Base-by-base conservation (phyloP, 2,888 invertebrate genomes). In the Cataglyphis rosenhaueri region DNA sequence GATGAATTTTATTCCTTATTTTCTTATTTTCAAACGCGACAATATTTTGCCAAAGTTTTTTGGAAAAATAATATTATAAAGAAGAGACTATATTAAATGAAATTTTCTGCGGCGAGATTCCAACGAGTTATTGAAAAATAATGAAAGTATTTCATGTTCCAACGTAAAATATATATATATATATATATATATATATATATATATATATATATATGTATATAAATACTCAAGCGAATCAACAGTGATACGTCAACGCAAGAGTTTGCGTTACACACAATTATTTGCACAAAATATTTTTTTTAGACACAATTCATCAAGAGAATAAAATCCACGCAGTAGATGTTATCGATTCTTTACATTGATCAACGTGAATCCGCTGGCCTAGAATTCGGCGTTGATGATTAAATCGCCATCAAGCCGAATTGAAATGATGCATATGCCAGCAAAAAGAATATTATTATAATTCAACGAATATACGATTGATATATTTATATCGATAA, bases 331-430 rank as follows among this genome's bases (percentile, higher is more conserved):
- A 48, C 6, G 3, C 64, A 2, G 5, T 29, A 6, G 8, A 38
- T 15, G 9, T 74, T 61, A 8, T 15, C 3, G 21, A 15, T 44
- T 15, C 2, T 41, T 73, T 44, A 41, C 10, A 10, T 52, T 32
- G 4, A 65, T 44, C 18, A 18, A 18, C 10, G 6, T 25, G 15
- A 57, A 38, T 48, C 32, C 10, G 5, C n/a, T 48, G n/a, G 9
- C 6, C 38, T 18, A 1, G 18, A 9, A 21, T 52, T 41, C 9
- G 25, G 38, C 29, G 12, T 21, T 21, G 57, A 12, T 78, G 65
- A 84, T 84, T 78, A 78, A 84, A 83, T 70, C 55, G 25, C 68
- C 68, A 71, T 84, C 78, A 83, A 71, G 32, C 41, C 44, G 55
- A 78, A 66, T 73, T 71, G 32, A 21, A 78, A 68, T 55, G 44